Evolutionary conservation across 2,113 vertebrate species (phyloP), one percentile per base, ranked within the genome.

Genomic region (Lynx canadensis): DNA sequence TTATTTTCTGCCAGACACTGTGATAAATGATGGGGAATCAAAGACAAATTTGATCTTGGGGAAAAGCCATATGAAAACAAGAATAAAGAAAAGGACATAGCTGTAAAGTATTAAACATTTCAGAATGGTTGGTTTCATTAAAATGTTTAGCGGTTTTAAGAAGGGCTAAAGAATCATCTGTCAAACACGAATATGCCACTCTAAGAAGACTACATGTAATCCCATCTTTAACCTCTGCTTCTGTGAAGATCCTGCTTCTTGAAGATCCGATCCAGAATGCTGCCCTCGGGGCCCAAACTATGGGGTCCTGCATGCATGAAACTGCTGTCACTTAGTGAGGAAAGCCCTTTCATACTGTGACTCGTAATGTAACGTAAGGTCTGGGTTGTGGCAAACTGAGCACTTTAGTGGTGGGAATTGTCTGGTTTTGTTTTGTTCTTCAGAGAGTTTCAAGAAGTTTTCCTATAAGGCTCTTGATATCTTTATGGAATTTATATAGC

Each of bases 31-130:
- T 73, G n/a, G 84, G 21, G 29, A 65, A 1, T 81, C n/a, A 95
- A 93, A 81, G 41, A 79, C 25, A 79, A 60, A 71, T 95, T 92
- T 60, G 93, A 81, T 52, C 33, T 89, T 29, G 10, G 29, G 50
- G 79, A 89, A 81, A 89, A 89, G 60, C 1, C 23, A 16, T 36
- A 55, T 60, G 4, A 68, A 91, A 76, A 36, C 15, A 57, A 92
- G 31, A 91, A 76, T 45, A 57, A 76, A 33, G 16, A 33, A 88
- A 65, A 41, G 66, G 18, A 36, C 11, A 13, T 15, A 50, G 3
- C 16, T 15, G 29, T 81, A n/a, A 65, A 84, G 14, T 48, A 50
- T 91, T 57, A 82, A 78, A 76, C 18, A 45, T 81, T 95, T 91
- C 7, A 15, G 36, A 80, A 83, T 87, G 18, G 31, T 41, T 71